Evolutionary conservation across 2,113 vertebrate species (phyloP), one percentile per base, ranked within the genome.

Genomic region (Mandrillus leucophaeus): DNA sequence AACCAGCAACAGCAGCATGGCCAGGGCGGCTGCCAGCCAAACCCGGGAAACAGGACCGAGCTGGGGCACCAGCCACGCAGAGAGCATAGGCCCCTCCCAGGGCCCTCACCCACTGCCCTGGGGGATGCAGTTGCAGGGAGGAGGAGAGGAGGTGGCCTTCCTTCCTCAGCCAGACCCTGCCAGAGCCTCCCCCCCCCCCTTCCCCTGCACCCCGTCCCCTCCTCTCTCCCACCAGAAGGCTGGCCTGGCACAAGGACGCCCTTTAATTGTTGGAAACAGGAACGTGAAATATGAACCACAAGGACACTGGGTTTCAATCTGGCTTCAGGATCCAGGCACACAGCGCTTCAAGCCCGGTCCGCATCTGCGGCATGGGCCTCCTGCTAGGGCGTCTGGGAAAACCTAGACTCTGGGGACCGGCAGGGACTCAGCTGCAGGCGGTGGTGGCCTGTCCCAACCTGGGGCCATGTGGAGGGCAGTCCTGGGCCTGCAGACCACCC

Each of bases 251-350:
- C 93, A 48, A 93, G 88, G 97, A 97, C 97, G 97, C 97, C 1
- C 38, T 70, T 96, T 98, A 97, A 96, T 97, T 97, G 97, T 61
- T 96, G 97, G 96, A 96, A 98, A 98, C 95, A 92, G 98, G 98
- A 97, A 96, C 95, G 93, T 95, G 96, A 97, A 97, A 97, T 98
- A 98, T 96, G 96, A 98, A 93, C 97, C 61, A 90, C 97, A 1
- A 35, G 97, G 98, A 98, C 97, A 95, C 98, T 95, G 98, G 97
- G 97, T 98, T 98, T 98, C 98, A 96, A 98, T 97, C 98, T 97
- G 97, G 97, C 97, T 97, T 81, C 95, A 70, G 98, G 96, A 93
- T 80, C 97, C 97, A 94, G 95, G 98, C 96, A 95, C 82, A 93
- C 97, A 96, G 94, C 96, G 0, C 17, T 55, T 78, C 90, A 96